Base-by-base conservation (phyloP, 1,140 invertebrate genomes). In the Phthorimaea operculella region DNA sequence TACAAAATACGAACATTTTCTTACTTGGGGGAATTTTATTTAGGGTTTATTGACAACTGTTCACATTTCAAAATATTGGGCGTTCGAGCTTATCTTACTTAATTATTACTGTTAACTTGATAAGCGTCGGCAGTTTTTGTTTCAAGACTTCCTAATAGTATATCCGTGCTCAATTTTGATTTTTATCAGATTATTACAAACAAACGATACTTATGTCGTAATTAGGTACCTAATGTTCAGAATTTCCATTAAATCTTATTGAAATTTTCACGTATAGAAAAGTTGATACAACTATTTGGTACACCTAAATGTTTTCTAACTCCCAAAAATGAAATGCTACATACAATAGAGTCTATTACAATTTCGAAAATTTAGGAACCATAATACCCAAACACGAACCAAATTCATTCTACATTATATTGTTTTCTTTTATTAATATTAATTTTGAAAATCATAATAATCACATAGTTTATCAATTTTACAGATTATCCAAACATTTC, bases 291-390 rank as follows among this genome's bases (percentile, higher is more conserved):
- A 62, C 79, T 83, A 83, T 79, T 80, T 83, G 78, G 75, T 81
- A 84, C 76, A 79, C 70, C 79, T 84, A 84, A 79, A 77, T 79
- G 79, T 77, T 68, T 71, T 69, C 79, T 82, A 82, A 76, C 57
- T 72, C 74, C 72, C 75, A 82, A 81, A 79, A 82, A 82, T 72
- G 66, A 84, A 84, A 79, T 70, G 73, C 78, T 84, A 83, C 76
- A 77, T 75, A 75, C 74, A 81, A 84, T 84, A 84, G 81, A 84
- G 74, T 81, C 79, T 83, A 85, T 82, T 85, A 83, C 79, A 85
- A 82, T 85, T 83, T 85, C 79, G 79, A 85, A 83, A 84, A 85
- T 85, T 85, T 85, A 85, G 82, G 82, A 85, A 85, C 82, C 82
- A 83, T 85, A 83, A 85, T 82, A 85, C 82, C 82, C 76, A 83